A percentile compares a stretch with the other conserved stretches of the same genome.
phyloP scores from a whole-genome alignment of 53 echinoderm and acorn worm genomes.

The Holothuria leucospilota region DNA sequence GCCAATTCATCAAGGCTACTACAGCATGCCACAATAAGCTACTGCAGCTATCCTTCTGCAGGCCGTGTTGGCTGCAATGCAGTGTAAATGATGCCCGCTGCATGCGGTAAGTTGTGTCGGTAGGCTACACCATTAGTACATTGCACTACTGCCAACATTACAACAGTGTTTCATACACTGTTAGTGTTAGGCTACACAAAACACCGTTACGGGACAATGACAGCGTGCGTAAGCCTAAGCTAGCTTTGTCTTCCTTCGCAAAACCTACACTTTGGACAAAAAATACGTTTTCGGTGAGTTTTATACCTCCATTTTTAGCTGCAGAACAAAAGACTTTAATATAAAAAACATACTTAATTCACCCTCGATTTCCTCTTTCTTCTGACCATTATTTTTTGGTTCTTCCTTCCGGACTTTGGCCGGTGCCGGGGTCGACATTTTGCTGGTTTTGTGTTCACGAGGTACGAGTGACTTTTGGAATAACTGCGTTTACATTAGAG shows the following conservation, averaged over 20 bases:
- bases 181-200: slow-evolving; percentile 17
- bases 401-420: slow-evolving; percentile 99
- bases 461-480: slow-evolving; percentile 55
- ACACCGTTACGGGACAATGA: slow-evolving; percentile 53
- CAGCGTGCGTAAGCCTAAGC: slow-evolving; percentile 31
- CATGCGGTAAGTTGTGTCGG: too few species aligned
- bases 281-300: slow-evolving; percentile 9
- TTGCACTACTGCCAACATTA: too few species aligned
- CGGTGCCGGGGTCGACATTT: slow-evolving; percentile 86
- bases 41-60: too few species aligned
- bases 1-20: too few species aligned
- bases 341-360: slow-evolving; percentile 51
- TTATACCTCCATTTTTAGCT: background rate
- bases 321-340: background rate
- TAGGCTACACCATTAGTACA: too few species aligned
- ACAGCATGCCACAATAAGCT: too few species aligned
- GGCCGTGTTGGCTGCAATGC: too few species aligned
- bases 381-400: slow-evolving; percentile 96
- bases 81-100: too few species aligned
- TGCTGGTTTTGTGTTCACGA: slow-evolving; percentile 76
- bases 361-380: slow-evolving; percentile 91
- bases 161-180: too few species aligned
- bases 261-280: slow-evolving; percentile 33
- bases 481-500: slow-evolving; percentile 42
- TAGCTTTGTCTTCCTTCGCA: slow-evolving; percentile 43